phyloP scores from a whole-genome alignment of 2,797 vertebrate genomes.

The Holocentrus rufus region DNA sequence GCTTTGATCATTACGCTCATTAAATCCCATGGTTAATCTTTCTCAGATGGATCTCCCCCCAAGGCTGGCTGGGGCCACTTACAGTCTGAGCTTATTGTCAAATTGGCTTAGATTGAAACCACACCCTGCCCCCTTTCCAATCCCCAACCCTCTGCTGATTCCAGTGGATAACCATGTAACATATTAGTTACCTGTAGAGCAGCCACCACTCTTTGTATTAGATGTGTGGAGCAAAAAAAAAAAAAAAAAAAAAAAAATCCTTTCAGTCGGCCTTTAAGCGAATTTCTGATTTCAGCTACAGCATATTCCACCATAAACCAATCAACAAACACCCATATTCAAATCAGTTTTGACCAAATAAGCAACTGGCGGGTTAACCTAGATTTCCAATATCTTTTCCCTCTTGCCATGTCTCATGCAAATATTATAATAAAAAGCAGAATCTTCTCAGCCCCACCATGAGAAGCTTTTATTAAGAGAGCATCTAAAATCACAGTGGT shows the following conservation, averaged over 20 bases:
- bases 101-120: slow-evolving; percentile 79
- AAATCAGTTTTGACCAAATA: slow-evolving; percentile 56
- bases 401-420: slow-evolving; percentile 78
- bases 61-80: slow-evolving; percentile 78
- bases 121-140: slow-evolving; percentile 67
- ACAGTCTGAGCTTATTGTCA: slow-evolving; percentile 79
- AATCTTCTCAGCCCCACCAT: slow-evolving; percentile 70
- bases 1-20: slow-evolving; percentile 83
- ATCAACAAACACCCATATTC: slow-evolving; percentile 53
- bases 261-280: slow-evolving; percentile 23
- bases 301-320: slow-evolving; percentile 54
- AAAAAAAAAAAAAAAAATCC: background rate
- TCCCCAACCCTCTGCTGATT: slow-evolving; percentile 63
- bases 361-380: slow-evolving; percentile 59
- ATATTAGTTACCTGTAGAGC: slow-evolving; percentile 64
- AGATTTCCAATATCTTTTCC: slow-evolving; percentile 65
- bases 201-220: slow-evolving; percentile 54
- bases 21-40: slow-evolving; percentile 82
- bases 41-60: slow-evolving; percentile 82
- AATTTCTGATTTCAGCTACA: slow-evolving; percentile 39
- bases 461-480: slow-evolving; percentile 78
- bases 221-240: slow-evolving; percentile 49
- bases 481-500: slow-evolving; percentile 77
- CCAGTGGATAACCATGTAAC: slow-evolving; percentile 66
- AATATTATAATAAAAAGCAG: slow-evolving; percentile 73